Percentiles rank a stretch among this genome's conserved stretches.
These are phyloP conservation scores for Tridacna gigas DNA, from an alignment of 2,888 invertebrate genomes.

Conservation along the genomic window DNA sequence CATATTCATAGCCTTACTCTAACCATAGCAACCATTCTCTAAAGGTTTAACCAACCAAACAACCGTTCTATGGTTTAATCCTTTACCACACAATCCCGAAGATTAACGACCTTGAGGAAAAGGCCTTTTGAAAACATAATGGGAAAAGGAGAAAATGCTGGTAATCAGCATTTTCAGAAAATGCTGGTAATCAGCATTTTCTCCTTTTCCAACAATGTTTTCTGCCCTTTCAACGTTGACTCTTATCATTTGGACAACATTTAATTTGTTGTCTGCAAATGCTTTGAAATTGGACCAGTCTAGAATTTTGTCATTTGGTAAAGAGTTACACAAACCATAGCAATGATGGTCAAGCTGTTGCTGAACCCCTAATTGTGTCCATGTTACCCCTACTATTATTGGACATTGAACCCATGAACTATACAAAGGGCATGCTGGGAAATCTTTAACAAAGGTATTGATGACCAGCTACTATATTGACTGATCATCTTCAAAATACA, in stretches of 20 bases:
- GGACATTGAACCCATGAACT: constrained; percentile 9
- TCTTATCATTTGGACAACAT: no score
- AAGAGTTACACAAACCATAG: not conserved
- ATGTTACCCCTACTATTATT: not conserved
- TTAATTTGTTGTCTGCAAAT: no score
- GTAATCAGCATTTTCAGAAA: no score
- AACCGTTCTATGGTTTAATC: not conserved
- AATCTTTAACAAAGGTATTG: not conserved
- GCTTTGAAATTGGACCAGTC: no score
- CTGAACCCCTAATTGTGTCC: not conserved
- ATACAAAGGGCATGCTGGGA: constrained; percentile 1
- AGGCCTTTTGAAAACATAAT: no score
- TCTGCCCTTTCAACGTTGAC: no score
- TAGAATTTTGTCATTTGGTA: not conserved
- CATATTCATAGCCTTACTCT: no score
- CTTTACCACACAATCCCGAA: not conserved
- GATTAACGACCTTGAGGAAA: not conserved
- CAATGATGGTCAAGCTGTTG: constrained; percentile 11
- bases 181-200: not conserved
- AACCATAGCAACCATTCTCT: no score
- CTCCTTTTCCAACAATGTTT: not conserved
- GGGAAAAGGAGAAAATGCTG: no score
- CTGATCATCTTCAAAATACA: not conserved
- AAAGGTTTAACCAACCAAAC: no score
- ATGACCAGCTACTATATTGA: not conserved